phyloP scores from a whole-genome alignment of 2,888 invertebrate species.

The Rhingia rostrata region DNA sequence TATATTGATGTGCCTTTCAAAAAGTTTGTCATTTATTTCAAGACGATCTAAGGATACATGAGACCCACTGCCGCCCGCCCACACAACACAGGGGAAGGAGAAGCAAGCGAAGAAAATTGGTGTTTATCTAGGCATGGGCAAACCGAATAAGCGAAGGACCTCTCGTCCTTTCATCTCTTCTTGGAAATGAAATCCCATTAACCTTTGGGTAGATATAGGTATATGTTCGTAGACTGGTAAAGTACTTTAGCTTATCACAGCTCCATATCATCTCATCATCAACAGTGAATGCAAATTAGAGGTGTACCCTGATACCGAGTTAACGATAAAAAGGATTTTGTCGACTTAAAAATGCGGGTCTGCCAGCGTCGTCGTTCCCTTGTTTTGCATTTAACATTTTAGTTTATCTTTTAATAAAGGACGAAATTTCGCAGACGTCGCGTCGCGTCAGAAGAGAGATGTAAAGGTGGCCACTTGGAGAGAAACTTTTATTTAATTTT shows the following conservation, averaged over 20 bases:
- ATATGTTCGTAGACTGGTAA: conserved; percentile 13
- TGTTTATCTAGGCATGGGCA: conserved; percentile 63
- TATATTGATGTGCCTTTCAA: conserved; percentile 73
- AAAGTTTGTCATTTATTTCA: conserved; percentile 72
- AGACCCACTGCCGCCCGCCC: conserved; percentile 15
- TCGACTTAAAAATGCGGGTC: conserved; percentile 29
- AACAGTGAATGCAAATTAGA: conserved; percentile 66
- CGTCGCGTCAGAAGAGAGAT: conserved; percentile 11
- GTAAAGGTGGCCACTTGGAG: conserved; percentile 55
- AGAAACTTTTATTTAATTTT: conserved; percentile 50
- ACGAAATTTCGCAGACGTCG: conserved; percentile 5
- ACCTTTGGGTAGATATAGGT: conserved; percentile 43
- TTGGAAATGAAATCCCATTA: conserved; percentile 67
- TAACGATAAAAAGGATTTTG: conserved; percentile 24
- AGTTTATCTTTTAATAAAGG: conserved; percentile 34
- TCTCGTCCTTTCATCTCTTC: conserved; percentile 30
- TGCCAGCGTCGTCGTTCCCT: conserved; percentile 7
- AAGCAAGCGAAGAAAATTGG: conserved; percentile 56
- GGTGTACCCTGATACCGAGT: conserved; percentile 45
- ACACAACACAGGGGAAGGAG: neutral
- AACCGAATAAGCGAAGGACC: conserved; percentile 63
- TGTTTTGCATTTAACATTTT: conserved; percentile 50
- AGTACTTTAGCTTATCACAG: conserved; percentile 49
- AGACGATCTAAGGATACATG: conserved; percentile 63
- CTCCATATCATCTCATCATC: conserved; percentile 63